A percentile compares a stretch with the other conserved stretches of the same genome.
These are phyloP conservation scores for Pseudomugil tenellus DNA, from an alignment of 2,797 vertebrate genomes.

Conservation along the genomic window DNA sequence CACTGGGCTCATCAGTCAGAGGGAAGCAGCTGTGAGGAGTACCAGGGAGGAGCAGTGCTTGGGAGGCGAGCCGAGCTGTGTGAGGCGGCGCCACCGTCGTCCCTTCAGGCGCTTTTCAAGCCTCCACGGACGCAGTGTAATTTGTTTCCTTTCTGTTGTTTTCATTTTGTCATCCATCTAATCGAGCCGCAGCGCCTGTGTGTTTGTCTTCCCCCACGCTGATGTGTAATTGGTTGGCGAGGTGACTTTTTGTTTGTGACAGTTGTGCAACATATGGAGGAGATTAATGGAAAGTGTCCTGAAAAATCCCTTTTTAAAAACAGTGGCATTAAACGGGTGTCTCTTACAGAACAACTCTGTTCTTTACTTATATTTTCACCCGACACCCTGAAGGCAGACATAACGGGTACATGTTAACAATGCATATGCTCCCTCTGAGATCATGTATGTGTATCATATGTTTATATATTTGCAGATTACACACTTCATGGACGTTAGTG, in stretches of 20 bases:
- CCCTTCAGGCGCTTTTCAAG: constrained; percentile 60
- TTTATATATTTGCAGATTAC: too few relatives aligned
- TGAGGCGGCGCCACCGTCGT: constrained; percentile 29
- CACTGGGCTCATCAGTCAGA: constrained; percentile 43
- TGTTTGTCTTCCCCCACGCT: constrained; percentile 45
- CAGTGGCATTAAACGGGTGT: constrained; percentile 42
- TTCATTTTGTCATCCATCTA: constrained; percentile 73
- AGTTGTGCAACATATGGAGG: constrained; percentile 50
- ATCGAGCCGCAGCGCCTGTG: constrained; percentile 44
- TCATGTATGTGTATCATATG: too few relatives aligned
- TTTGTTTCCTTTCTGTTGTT: constrained; percentile 72
- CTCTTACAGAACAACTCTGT: constrained; percentile 30
- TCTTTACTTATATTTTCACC: constrained; percentile 24
- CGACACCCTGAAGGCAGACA: not conserved
- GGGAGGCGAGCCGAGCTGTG: constrained; percentile 39
- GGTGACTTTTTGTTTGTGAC: constrained; percentile 61
- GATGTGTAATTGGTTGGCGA: constrained; percentile 68
- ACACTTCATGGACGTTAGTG: too few relatives aligned
- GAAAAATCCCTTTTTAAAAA: constrained; percentile 47
- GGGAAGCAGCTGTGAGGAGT: constrained; percentile 49
- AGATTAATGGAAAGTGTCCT: constrained; percentile 65
- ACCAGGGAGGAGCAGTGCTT: constrained; percentile 10
- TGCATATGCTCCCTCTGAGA: too few relatives aligned
- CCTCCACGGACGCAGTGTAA: constrained; percentile 59
- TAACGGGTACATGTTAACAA: too few relatives aligned